phyloP scores from a whole-genome alignment of 2,113 vertebrate species.

The Macaca nemestrina region DNA sequence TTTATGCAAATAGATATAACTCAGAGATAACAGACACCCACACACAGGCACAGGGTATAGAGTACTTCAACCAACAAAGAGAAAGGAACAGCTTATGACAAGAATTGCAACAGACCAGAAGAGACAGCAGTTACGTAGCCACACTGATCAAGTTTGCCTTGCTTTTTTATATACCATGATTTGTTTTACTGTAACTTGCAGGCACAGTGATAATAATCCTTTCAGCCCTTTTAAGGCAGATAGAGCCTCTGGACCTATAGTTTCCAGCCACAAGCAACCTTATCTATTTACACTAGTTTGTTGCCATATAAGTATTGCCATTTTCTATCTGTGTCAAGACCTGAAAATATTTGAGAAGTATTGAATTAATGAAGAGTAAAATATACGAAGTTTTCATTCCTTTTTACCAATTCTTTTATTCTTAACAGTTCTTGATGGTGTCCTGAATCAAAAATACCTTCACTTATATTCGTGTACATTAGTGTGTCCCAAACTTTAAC shows the following conservation, averaged over 20 bases:
- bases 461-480: background rate
- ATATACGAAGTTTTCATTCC: background rate
- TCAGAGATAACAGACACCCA: background rate
- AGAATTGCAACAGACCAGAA: background rate
- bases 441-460: background rate
- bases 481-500: background rate
- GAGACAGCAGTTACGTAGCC: background rate
- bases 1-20: background rate
- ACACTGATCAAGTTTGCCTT: background rate
- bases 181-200: background rate
- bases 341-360: background rate
- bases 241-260: background rate
- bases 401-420: background rate
- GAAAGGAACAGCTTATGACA: rapidly evolving
- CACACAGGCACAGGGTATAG: background rate
- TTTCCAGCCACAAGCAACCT: background rate
- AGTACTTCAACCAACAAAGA: background rate
- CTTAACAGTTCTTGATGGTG: background rate
- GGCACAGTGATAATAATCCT: background rate
- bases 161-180: background rate
- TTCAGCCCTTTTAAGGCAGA: background rate
- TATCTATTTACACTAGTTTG: background rate
- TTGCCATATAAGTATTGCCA: background rate
- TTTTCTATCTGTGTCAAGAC: background rate
- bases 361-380: background rate